phyloP scores from a whole-genome alignment of 2,888 invertebrate species.

The Lithosia quadra region DNA sequence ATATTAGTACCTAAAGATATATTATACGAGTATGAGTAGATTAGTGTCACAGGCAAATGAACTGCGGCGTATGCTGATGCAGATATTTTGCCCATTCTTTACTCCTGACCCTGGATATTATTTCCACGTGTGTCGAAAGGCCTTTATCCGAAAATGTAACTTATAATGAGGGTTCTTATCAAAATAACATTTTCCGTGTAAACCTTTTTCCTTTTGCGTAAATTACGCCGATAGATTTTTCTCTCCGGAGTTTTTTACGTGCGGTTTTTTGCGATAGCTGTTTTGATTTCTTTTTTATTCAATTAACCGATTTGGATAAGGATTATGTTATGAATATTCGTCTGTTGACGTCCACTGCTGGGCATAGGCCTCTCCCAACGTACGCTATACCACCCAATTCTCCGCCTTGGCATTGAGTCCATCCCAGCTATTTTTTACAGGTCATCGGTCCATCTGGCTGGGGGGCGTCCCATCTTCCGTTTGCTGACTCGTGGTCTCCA shows the following conservation, averaged over 20 bases:
- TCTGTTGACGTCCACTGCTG: too few species aligned
- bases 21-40: too few species aligned
- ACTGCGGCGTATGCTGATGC: too few species aligned
- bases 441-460: too few species aligned
- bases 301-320: background rate
- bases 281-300: background rate
- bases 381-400: too few species aligned
- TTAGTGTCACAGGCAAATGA: background rate
- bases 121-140: background rate
- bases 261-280: background rate
- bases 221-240: background rate
- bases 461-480: too few species aligned
- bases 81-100: background rate
- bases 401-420: too few species aligned
- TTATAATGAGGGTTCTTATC: constrained; percentile 6
- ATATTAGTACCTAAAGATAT: too few species aligned
- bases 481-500: too few species aligned
- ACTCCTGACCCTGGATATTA: background rate
- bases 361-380: too few species aligned
- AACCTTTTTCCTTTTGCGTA: background rate
- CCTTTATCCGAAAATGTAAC: background rate
- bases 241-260: background rate
- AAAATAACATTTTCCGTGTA: background rate
- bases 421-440: too few species aligned
- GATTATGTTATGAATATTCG: too few species aligned